A percentile compares a stretch with the other conserved stretches of the same genome.
These are phyloP conservation scores for Psephotus haematonotus DNA, from an alignment of 2,113 vertebrate species.

Conservation along the genomic window DNA sequence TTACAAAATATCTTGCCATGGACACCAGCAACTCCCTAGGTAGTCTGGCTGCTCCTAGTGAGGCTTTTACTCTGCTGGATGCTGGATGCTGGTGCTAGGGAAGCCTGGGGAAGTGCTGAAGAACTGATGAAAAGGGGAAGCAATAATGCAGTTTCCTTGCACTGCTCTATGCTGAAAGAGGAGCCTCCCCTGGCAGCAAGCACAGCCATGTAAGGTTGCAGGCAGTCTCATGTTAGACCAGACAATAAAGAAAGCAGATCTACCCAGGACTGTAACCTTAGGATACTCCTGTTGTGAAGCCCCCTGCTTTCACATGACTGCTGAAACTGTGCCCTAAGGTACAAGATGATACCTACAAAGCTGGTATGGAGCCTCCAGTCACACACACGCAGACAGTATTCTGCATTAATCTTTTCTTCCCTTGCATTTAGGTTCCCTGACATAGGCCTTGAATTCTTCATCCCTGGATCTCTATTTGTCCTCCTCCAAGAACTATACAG, in stretches of 20 bases:
- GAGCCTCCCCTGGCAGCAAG: background rate
- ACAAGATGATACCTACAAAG: background rate
- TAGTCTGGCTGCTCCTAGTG: background rate
- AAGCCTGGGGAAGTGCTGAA: background rate
- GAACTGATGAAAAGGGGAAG: background rate
- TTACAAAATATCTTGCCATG: background rate
- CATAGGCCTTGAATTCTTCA: background rate
- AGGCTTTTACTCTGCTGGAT: background rate
- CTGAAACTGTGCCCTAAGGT: background rate
- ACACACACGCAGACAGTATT: background rate
- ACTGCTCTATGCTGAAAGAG: background rate
- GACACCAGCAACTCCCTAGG: background rate
- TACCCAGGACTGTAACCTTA: background rate
- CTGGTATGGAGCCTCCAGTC: background rate
- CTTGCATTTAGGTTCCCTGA: background rate
- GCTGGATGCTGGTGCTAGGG: background rate
- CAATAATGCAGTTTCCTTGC: background rate
- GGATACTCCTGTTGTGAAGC: background rate
- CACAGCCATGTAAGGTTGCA: background rate
- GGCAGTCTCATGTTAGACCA: background rate
- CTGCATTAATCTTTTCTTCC: background rate
- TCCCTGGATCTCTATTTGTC: background rate
- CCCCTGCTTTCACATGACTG: accelerated
- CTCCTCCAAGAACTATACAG: background rate
- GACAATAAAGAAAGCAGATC: background rate